Conservation (phyloP, 2,113 vertebrate genomes). For the Xyliphius kryptos region DNA sequence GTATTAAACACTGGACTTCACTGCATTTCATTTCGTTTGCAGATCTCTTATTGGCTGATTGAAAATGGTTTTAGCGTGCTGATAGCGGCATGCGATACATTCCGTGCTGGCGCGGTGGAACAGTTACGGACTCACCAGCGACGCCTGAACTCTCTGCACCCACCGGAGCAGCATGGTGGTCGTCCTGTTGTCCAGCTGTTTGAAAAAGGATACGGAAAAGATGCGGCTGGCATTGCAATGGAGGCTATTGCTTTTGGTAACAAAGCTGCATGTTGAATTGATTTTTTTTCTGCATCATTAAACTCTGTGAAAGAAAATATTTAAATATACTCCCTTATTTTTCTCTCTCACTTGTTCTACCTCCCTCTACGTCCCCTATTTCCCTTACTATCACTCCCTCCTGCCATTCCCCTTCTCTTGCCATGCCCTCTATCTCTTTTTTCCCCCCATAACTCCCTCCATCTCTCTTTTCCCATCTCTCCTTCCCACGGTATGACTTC, state of each 20-base stretch:
- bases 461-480: neutral
- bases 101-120: constrained; percentile 91
- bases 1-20: neutral
- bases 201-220: constrained; percentile 96
- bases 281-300: too few relatives aligned
- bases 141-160: constrained; percentile 84
- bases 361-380: too few relatives aligned
- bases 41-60: constrained; percentile 96
- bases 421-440: too few relatives aligned
- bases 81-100: constrained; percentile 93
- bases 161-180: constrained; percentile 75
- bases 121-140: constrained; percentile 94
- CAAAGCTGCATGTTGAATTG: neutral
- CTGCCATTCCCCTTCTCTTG: too few relatives aligned
- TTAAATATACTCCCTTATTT: too few relatives aligned
- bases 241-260: constrained; percentile 90
- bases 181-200: constrained; percentile 84
- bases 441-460: too few relatives aligned
- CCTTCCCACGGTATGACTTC: too few relatives aligned
- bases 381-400: too few relatives aligned
- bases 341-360: too few relatives aligned
- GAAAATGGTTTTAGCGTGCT: constrained; percentile 94
- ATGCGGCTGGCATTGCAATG: constrained; percentile 95
- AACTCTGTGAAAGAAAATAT: too few relatives aligned
- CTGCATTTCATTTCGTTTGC: neutral